Base-by-base conservation (phyloP, 2,888 invertebrate species). In the Exephanes ischioxanthus region DNA sequence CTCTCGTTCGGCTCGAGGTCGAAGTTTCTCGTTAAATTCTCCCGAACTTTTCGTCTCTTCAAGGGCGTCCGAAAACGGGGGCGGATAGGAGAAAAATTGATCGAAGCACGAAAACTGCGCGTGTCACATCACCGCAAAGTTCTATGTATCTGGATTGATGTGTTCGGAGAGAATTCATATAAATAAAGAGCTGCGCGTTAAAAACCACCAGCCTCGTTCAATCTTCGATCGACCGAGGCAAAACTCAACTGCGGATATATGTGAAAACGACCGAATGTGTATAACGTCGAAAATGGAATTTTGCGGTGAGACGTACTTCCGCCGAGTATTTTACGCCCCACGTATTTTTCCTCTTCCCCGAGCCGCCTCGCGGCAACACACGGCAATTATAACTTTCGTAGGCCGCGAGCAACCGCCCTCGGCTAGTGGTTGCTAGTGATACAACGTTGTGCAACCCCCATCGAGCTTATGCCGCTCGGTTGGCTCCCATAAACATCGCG, bases 341-440 rank as follows among this genome's bases (percentile, higher is more conserved):
- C 66, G 45, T 58, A 58, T 33, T 41, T 80, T 63, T 26, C 11
- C 55, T 37, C 70, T 33, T 68, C 26, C 61, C 14, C 63, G 55
- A 22, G 41, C 26, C 26, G 30, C n/a, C 45, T 22, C 19, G 7
- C 58, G 45, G 58, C 88, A 89, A 90, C 91, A 89, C 87, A 89
- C 84, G 88, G 89, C 89, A 92, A 92, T 92, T 91, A 92, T 91
- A 92, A 91, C 90, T 92, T 91, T 87, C 87, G 82, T 84, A 87
- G 70, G 85, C 87, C 77, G 70, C 79, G 71, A 26, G 66, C 16
- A 76, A 72, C 77, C 85, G 22, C 82, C 82, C 88, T 87, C 63
- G 83, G 75, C 82, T 81, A 33, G 67, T 48, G 30, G 76, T 63
- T 37, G 70, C 85, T 70, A 73, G 61, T 73, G 78, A 80, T 80